Evolutionary conservation across 2,113 vertebrate genomes (phyloP), one percentile per base, ranked within the genome.

Genomic region (Triplophysa tibetana): DNA sequence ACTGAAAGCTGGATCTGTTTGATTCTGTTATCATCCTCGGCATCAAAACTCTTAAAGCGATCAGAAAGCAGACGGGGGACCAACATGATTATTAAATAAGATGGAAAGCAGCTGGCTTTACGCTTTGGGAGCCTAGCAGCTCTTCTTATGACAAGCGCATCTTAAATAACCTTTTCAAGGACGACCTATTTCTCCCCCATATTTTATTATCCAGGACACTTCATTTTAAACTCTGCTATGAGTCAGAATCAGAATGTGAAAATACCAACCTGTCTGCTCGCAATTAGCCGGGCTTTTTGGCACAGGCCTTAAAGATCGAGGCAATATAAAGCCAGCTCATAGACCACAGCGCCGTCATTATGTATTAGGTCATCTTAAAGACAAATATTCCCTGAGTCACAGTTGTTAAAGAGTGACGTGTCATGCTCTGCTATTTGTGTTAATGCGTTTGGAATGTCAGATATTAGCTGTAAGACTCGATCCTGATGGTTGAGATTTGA

Each of bases 381-480:
- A 23, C 62, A 66, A 75, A 50, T 62, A 79, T 50, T 74, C 16
- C 19, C 54, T 68, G 50, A 78, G 23, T 64, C 58, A 75, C 21
- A 23, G 45, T 75, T 77, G 16, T 29, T 70, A 83, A 60, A 78
- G 38, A 29, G 41, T 19, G 29, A 67, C 21, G 52, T 48, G 43
- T 33, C 58, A 26, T 63, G n/a, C 33, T 56, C 23, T n/a, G 24
- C 8, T 14, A 1, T 17, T 70, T n/a, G n/a, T 60, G 23, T 48
- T 83, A 64, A 80, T 70, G 48, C 62, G 41, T 48, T 60, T 70
- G 63, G 58, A 79, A 76, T 83, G 58, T 70, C n/a, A 19, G 7
- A 26, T n/a, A 38, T 23, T 69, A 52, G 17, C 54, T 73, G 16
- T 23, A 64, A 78, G 60, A 61, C 13, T 45, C 54, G 10, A 41